Evolutionary conservation across 2,888 invertebrate genomes (phyloP), one percentile per base, ranked within the genome.

Genomic region (Watsonalla cultraria): DNA sequence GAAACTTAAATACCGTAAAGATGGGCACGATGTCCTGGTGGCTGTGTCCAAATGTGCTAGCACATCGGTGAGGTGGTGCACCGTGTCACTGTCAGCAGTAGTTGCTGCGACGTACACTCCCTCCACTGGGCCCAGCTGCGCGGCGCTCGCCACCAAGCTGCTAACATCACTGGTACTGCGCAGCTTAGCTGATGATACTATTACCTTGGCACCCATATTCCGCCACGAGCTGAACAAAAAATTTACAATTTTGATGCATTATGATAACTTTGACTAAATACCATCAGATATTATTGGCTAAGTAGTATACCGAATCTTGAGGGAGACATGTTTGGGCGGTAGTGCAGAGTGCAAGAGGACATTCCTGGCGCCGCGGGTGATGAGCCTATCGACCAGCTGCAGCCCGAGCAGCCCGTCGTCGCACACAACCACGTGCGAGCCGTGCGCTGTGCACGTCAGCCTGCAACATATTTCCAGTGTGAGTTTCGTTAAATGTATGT

Each of bases 331-430:
- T 8, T 53, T 47, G 35, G 57, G 52, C 24, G 59, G 47, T 11
- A 55, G 6, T 6, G 61, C 51, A 33, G 61, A 62, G 7, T 75
- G 66, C 8, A 82, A 47, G 8, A 59, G 51, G 0, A 82, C 39
- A 42, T 70, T 77, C 35, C 54, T 73, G 0, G 77, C 82, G 0
- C 84, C 84, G 6, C 75, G 70, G 4, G 55, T 59, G 2, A 82
- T 63, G 8, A 84, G 59, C 47, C 64, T 68, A 5, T 78, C 72
- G 0, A 70, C 72, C 2, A 82, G 45, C 13, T 72, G 70, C 0
- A 79, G 42, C 0, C 74, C 76, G 7, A 74, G 61, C 0, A 54
- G 24, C 11, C 69, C 68, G 0, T 72, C 63, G 39, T 76, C 72
- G 48, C 74, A 67, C 4, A 83, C 5, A 4, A 83, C 51, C 11